Evolutionary conservation across 2,797 vertebrate species (phyloP), one percentile per base, ranked within the genome.

Genomic region (Loris lydekkerianus): DNA sequence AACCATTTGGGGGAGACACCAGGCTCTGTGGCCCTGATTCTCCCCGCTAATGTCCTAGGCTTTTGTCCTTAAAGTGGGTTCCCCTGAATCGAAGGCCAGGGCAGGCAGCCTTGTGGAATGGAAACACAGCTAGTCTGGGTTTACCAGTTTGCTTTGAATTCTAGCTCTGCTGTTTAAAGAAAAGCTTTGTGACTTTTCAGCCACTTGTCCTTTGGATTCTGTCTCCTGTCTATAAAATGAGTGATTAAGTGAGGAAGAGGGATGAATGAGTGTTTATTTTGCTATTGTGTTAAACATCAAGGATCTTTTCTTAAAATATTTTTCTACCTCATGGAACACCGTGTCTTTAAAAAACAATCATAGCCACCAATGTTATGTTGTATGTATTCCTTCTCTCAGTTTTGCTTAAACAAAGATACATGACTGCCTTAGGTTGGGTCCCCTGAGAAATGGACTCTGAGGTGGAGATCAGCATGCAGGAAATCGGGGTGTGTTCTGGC

Each of bases 61-160:
- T 21, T 77, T 53, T 23, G 4, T 49, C 29, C 43, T 65, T n/a
- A 29, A 23, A 21, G 10, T 53, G 46, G 15, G 5, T 63, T 17
- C 7, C 65, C 37, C 9, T 37, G 56, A 77, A 15, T 4, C 46
- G 73, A 84, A 23, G 29, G 29, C 34, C 14, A 11, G 25, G 10
- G 4, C 18, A 49, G 65, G 60, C 20, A 25, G 56, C 31, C 46
- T 49, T 5, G 46, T 18, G 34, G 40, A 25, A 0, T 31, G 4
- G 49, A 76, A 27, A 40, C 2, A 2, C 4, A 9, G 0, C 9
- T 3, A 1, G 2, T 11, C 43, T 31, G 21, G 31, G 81, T 7
- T 49, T 18, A 1, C 43, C 60, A 23, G 37, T 8, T 18, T 23
- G 20, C 73, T 95, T 65, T 81, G 60, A 84, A 60, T 18, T 46